A percentile compares a stretch with the other conserved stretches of the same genome.
Evolutionary conservation across 2,888 invertebrate species (phyloP).

Genomic region (Callosobruchus maculatus): DNA sequence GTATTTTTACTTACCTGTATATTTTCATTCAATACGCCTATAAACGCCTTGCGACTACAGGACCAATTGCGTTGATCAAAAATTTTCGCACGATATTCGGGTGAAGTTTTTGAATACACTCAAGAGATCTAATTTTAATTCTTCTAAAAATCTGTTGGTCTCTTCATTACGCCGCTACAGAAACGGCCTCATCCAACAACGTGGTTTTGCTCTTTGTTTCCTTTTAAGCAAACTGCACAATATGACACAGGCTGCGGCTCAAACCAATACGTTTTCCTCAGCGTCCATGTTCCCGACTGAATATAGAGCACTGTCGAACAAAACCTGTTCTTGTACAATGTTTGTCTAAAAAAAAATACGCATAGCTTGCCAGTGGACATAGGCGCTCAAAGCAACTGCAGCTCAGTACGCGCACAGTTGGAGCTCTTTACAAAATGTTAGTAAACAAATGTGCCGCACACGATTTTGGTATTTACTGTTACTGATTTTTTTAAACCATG

Average conservation of each 20-base stretch:
- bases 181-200: neutral
- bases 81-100: neutral
- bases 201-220: neutral
- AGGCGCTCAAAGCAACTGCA: neutral
- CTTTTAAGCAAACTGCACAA: neutral
- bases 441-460: too few species aligned
- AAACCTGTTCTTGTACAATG: neutral
- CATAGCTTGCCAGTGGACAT: neutral
- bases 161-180: neutral
- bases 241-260: neutral
- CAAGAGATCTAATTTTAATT: neutral
- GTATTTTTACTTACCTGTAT: neutral
- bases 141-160: neutral
- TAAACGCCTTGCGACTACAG: neutral
- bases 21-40: neutral
- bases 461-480: too few species aligned
- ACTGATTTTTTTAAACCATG: too few species aligned
- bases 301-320: neutral
- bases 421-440: too few species aligned
- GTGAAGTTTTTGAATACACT: neutral
- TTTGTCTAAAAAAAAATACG: slow-evolving; percentile 2
- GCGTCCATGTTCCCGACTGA: neutral
- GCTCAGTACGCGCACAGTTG: too few species aligned
- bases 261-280: neutral
- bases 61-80: neutral